Base-by-base conservation (phyloP, 1,140 invertebrate species). In the Zophobas atratus region DNA sequence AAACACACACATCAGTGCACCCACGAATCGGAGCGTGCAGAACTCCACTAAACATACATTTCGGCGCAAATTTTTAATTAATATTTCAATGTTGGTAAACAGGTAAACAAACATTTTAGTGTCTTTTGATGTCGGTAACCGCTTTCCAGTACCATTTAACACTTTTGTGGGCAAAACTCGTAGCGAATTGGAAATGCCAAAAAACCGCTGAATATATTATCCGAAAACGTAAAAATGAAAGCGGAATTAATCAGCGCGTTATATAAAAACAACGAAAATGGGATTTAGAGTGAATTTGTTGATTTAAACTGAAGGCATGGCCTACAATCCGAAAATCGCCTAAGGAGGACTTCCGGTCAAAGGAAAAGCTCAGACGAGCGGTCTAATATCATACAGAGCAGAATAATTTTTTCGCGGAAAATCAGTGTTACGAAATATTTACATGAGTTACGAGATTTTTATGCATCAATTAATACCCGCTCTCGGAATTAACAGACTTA, bases 161-260 rank as follows among this genome's bases (percentile, higher is more conserved):
- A 60, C 56, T 60, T 36, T 60, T 39, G 36, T 39, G 32, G 56
- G 8, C 36, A 38, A 60, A 39, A 60, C 56, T 35, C 38, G 56
- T 60, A 60, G n/a, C 35, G 56, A 60, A 60, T 60, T 6, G 36
- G 32, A 60, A 60, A 60, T 8, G 33, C 36, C 32, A 33, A 55
- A 60, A 60, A 60, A 60, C 1, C 56, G 38, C 33, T 60, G 56
- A 60, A 60, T 60, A 60, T 39, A 36, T 39, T 60, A 60, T 38
- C 56, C 56, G 6, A 35, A 35, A 60, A 55, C 6, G 20, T 32
- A 55, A 55, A 60, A 35, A 60, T 60, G 6, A 60, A 60, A 60
- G 8, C 56, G 35, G 56, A 60, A 60, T 36, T 60, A 36, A 60
- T 60, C 33, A 60, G 3, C 43, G 43, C 3, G 43, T 46, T 46